A percentile compares a stretch with the other conserved stretches of the same genome.
phyloP scores from a whole-genome alignment of 2,888 invertebrate genomes.

The Catocala fraxini region DNA sequence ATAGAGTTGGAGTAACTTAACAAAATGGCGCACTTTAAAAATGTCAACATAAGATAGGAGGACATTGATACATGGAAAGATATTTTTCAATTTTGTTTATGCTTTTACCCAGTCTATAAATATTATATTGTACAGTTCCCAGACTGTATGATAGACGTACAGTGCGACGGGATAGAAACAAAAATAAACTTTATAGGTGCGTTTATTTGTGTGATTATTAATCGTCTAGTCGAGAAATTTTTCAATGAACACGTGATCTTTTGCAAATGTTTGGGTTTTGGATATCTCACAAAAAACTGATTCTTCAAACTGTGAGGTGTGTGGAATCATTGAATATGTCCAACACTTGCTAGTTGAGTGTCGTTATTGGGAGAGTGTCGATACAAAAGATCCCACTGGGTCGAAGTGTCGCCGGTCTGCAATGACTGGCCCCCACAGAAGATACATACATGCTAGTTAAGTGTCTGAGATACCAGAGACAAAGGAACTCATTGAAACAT shows the following conservation, averaged over 20 bases:
- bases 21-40: slow-evolving; percentile 19
- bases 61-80: slow-evolving; percentile 35
- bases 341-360: no score
- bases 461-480: no score
- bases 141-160: slow-evolving; percentile 28
- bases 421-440: no score
- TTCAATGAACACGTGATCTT: slow-evolving; percentile 9
- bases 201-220: slow-evolving; percentile 38
- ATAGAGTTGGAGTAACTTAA: slow-evolving; percentile 13
- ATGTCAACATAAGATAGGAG: slow-evolving; percentile 30
- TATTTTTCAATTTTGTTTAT: slow-evolving; percentile 33
- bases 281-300: no score
- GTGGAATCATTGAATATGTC: no score
- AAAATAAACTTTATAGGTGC: slow-evolving; percentile 39
- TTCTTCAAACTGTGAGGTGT: no score
- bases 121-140: slow-evolving; percentile 22
- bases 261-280: slow-evolving; percentile 10
- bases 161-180: slow-evolving; percentile 20
- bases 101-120: slow-evolving; percentile 12
- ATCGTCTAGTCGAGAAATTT: slow-evolving; percentile 31
- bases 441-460: no score
- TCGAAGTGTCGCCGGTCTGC: no score
- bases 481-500: no score
- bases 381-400: no score
- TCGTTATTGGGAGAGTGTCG: no score